phyloP scores from a whole-genome alignment of 2,888 invertebrate species.

The Amiota mariae region DNA sequence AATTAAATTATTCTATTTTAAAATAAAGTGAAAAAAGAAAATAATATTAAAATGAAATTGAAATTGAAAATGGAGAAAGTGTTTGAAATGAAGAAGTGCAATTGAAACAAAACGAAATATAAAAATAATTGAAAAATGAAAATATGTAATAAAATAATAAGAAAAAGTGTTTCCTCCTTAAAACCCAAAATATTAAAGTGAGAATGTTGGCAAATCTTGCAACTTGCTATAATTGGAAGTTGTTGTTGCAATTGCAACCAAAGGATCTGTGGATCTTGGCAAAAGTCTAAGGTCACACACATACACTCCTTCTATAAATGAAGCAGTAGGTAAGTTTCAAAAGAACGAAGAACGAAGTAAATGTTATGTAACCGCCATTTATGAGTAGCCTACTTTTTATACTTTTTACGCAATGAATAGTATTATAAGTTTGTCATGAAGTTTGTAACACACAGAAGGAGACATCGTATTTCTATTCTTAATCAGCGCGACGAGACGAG shows the following conservation, averaged over 20 bases:
- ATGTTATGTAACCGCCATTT: not conserved
- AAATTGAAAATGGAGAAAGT: not conserved
- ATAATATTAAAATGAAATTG: not conserved
- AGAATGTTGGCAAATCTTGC: slow-evolving; percentile 62
- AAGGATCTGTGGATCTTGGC: slow-evolving; percentile 69
- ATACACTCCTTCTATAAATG: not conserved
- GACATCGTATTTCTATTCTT: no score
- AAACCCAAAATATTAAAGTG: not conserved
- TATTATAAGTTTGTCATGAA: no score
- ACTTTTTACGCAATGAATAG: no score
- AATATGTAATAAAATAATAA: not conserved
- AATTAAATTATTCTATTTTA: not conserved
- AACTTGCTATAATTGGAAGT: slow-evolving; percentile 63
- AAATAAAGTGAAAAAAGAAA: not conserved
- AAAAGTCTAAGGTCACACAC: slow-evolving; percentile 50
- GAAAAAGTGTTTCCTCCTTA: not conserved
- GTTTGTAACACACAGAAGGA: no score
- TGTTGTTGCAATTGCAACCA: slow-evolving; percentile 68
- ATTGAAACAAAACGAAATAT: slow-evolving; percentile 2
- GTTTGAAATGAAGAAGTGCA: not conserved
- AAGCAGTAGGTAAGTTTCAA: slow-evolving; percentile 40
- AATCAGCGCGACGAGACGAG: no score
- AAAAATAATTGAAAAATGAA: not conserved
- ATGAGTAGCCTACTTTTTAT: no score
- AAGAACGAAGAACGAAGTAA: not conserved